Evolutionary conservation across 2,113 vertebrate genomes (phyloP), one percentile per base, ranked within the genome.

Genomic region (Ursus arctos): DNA sequence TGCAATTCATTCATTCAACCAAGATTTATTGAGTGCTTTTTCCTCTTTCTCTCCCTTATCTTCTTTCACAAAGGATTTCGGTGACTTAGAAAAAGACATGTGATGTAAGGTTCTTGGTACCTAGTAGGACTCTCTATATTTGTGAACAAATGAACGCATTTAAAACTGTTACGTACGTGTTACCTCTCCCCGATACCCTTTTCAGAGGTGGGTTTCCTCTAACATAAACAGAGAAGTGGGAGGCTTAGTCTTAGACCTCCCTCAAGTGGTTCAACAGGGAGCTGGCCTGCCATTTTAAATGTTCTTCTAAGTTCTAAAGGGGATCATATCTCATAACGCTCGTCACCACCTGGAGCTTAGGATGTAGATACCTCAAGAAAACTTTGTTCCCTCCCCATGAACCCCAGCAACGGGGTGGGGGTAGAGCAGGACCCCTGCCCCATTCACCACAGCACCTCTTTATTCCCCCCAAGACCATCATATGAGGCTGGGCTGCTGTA

Each of bases 1-100:
- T 96, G 84, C 77, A 89, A 19, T 85, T 94, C 96, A 90, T 96
- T 92, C 51, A 95, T 87, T 95, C 94, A 90, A 81, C 77, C 93
- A 95, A 91, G 92, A 98, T 96, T 93, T 95, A 94, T 77, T 31
- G 89, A 87, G 53, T 74, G 22, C 57, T 51, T 91, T 59, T 9
- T 24, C 24, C 12, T 72, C 51, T 63, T 92, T 72, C 43, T 85
- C 40, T 81, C 49, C 71, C 53, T 77, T 51, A 65, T 53, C 71
- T 74, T 69, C 82, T 95, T 95, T 84, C 47, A 94, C 49, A 80
- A 95, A 89, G n/a, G 57, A 88, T 80, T 92, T 74, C 9, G 57
- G 69, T 80, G 80, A 89, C 31, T 97, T 82, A 36, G 57, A 83
- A 85, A 91, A 83, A n/a, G n/a, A 61, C 18, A 69, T 8, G 31